Evolutionary conservation across 2,797 vertebrate genomes (phyloP), one percentile per base, ranked within the genome.

Genomic region (Hoplostethus mediterraneus): DNA sequence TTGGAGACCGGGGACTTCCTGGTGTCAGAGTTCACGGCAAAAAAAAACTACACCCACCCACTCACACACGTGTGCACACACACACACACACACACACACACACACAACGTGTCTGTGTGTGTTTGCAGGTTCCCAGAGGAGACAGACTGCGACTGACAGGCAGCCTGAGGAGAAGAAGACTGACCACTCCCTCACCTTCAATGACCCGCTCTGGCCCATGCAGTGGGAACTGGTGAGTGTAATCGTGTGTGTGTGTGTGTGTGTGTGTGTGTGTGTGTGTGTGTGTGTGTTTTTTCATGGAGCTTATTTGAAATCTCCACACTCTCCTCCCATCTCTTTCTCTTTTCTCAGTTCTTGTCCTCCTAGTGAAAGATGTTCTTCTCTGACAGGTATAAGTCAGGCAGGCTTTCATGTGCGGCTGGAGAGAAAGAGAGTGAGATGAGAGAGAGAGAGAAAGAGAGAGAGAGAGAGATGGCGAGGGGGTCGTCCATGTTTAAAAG

Each of bases 141-240:
- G 90, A 68, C 90, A 90, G 92, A 93, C 90, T 92, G 85, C 93
- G 89, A 91, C 94, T 93, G 90, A 73, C 85, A 91, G 92, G 90
- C 90, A 91, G 91, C 84, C 87, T 83, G 90, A 85, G 90, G 89
- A 93, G 91, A 93, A 88, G 82, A 91, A 88, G 81, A 95, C 92
- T 86, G 92, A 91, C 93, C 93, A 94, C 85, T 88, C 83, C 89
- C 94, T 95, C 93, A 90, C 95, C 93, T 95, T 96, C 94, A 96
- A 96, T 92, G 95, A 96, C 93, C 96, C 95, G 76, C 95, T 93
- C 76, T 96, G 95, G 93, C 92, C 94, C 88, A 68, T 92, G 90
- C 89, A 93, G 84, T 95, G 93, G 90, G 92, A 95, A 89, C 89
- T 94, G 92, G 94, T 96, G 92, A 82, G 95, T 95, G 89, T 93